Conservation (phyloP, 2,113 vertebrate genomes). For the Boulengeromyrus knoepffleri region DNA sequence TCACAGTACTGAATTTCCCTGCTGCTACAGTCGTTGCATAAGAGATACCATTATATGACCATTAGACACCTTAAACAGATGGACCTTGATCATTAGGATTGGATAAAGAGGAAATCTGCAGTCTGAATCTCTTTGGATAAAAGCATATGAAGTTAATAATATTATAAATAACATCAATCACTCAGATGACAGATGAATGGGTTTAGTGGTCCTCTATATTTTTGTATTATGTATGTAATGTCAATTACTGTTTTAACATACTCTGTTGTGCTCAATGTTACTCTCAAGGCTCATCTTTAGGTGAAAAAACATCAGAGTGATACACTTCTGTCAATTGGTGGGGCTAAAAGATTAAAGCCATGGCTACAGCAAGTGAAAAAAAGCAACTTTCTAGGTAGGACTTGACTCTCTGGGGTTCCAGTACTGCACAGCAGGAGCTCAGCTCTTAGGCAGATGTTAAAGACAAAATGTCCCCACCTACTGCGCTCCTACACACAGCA, state of each 20-base stretch:
- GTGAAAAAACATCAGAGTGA: not conserved
- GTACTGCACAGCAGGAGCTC: not conserved
- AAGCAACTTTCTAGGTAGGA: not conserved
- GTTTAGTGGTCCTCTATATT: not conserved
- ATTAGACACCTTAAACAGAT: not conserved
- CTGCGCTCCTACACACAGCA: not conserved
- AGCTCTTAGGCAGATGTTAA: not conserved
- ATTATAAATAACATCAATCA: not conserved
- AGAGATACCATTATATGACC: not conserved
- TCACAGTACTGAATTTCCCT: not conserved
- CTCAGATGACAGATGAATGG: not conserved
- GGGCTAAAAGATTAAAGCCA: not conserved
- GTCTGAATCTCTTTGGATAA: not conserved
- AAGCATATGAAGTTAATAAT: not conserved
- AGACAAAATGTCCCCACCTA: not conserved
- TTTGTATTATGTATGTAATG: not conserved
- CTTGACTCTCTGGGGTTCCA: not conserved
- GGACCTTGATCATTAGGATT: not conserved
- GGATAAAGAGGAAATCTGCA: not conserved
- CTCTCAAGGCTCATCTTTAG: not conserved
- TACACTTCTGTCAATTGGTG: not conserved
- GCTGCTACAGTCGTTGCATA: not conserved
- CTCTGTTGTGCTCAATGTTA: not conserved
- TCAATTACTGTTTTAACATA: not conserved
- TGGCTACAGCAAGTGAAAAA: not conserved